Evolutionary conservation across 1,140 invertebrate genomes (phyloP).

Genomic region (Anadara kagoshimensis): DNA sequence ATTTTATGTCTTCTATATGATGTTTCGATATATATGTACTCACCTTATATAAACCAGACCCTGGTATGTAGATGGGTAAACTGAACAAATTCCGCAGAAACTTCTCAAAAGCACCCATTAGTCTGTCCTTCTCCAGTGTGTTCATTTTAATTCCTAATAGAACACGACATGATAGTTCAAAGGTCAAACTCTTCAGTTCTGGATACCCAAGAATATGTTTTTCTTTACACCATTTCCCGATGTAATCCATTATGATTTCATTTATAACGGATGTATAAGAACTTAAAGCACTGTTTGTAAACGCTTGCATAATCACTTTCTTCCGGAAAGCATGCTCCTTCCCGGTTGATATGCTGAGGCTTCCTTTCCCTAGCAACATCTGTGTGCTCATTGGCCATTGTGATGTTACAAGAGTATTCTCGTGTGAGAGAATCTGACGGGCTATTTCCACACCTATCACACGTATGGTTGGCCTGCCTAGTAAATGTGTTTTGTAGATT

Average conservation of each 20-base stretch:
- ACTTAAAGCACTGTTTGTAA: constrained; percentile 51
- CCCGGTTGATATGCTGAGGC: constrained; percentile 43
- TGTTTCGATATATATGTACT: no score
- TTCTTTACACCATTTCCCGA: constrained; percentile 53
- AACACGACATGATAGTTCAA: constrained; percentile 48
- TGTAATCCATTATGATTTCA: constrained; percentile 33
- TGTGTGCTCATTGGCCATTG: constrained; percentile 62
- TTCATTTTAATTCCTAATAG: constrained; percentile 55
- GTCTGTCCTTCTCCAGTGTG: constrained; percentile 26
- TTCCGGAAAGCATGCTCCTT: constrained; percentile 47
- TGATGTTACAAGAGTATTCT: constrained; percentile 59
- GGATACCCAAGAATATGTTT: constrained; percentile 46
- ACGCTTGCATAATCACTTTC: constrained; percentile 52
- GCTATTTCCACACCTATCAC: constrained; percentile 56
- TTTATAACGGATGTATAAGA: constrained; percentile 49
- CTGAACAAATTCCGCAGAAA: constrained; percentile 56
- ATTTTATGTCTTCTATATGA: no score
- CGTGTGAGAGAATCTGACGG: constrained; percentile 52
- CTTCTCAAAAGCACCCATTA: constrained; percentile 46
- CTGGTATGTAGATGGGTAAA: constrained; percentile 57
- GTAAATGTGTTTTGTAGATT: constrained; percentile 63
- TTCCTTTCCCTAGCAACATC: constrained; percentile 50
- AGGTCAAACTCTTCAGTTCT: constrained; percentile 56
- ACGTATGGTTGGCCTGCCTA: constrained; percentile 59
- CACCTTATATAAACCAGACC: constrained; percentile 57